Evolutionary conservation across 2,888 invertebrate genomes (phyloP).

Genomic region (Punctoribates punctum): DNA sequence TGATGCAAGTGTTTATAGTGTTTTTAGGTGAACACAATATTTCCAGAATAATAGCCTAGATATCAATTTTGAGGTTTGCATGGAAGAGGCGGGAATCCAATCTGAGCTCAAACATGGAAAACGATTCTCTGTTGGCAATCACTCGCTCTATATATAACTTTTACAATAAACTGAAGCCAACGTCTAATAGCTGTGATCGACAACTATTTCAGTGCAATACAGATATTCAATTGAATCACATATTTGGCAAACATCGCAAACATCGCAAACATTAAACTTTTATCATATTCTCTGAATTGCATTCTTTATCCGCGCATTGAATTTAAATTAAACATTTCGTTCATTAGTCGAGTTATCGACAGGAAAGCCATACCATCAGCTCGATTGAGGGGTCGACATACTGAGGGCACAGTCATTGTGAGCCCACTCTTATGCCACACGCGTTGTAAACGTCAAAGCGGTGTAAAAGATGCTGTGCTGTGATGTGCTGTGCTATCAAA

Average conservation of each 20-base stretch:
- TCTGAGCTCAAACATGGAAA: conserved; percentile 33
- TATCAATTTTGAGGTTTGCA: conserved; percentile 37
- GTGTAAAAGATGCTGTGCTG: conserved; percentile 9
- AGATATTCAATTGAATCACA: conserved; percentile 6
- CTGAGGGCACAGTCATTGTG: not conserved
- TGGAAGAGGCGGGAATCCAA: conserved; percentile 33
- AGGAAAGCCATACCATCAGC: conserved; percentile 4
- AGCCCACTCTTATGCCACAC: conserved; percentile 35
- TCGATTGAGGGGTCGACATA: not conserved
- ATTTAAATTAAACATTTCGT: conserved; percentile 35
- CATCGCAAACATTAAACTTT: conserved; percentile 30
- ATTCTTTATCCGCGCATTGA: conserved; percentile 21
- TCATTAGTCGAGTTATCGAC: conserved; percentile 35
- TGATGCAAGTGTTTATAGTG: conserved; percentile 38
- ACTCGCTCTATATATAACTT: not conserved
- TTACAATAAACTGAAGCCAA: conserved; percentile 14
- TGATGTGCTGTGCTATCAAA: conserved; percentile 17
- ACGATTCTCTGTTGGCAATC: conserved; percentile 20
- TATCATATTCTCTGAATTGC: conserved; percentile 26
- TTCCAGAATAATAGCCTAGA: conserved; percentile 34
- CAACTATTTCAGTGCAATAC: not conserved
- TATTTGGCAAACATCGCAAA: not conserved
- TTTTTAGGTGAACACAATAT: conserved; percentile 35
- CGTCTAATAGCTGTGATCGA: conserved; percentile 17
- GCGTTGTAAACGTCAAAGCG: conserved; percentile 26